A percentile compares a stretch with the other conserved stretches of the same genome.
These are phyloP conservation scores for Hucho hucho DNA, from an alignment of 2,113 vertebrate species.

Conservation along the genomic window DNA sequence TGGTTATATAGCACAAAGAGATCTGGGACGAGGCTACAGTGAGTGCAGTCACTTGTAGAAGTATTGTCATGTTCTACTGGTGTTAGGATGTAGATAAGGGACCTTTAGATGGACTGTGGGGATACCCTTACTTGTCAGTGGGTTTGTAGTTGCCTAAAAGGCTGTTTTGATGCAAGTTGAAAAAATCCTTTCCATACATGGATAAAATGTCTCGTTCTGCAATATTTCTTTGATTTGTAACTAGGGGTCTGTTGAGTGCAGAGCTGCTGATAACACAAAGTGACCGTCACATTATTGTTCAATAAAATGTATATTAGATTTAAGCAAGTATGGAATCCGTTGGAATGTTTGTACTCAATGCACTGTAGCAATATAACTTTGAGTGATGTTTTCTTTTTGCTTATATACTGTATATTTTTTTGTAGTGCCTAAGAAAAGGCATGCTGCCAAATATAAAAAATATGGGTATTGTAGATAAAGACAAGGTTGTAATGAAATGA, in stretches of 20 bases:
- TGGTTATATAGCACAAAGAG: too few relatives aligned
- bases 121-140: too few relatives aligned
- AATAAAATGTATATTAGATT: not conserved
- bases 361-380: not conserved
- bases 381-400: not conserved
- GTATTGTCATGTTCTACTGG: too few relatives aligned
- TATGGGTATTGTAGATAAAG: constrained; percentile 4
- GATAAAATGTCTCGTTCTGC: not conserved
- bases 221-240: not conserved
- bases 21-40: too few relatives aligned
- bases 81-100: too few relatives aligned
- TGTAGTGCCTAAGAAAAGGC: not conserved
- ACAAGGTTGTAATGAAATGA: not conserved
- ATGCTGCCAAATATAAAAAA: not conserved
- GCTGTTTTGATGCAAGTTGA: too few relatives aligned
- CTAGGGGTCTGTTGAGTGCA: not conserved
- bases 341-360: not conserved
- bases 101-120: too few relatives aligned
- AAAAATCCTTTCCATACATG: too few relatives aligned
- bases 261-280: not conserved
- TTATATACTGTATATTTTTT: not conserved
- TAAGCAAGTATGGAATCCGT: not conserved
- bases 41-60: too few relatives aligned
- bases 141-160: too few relatives aligned
- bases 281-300: not conserved